Evolutionary conservation across 1,140 invertebrate species (phyloP).

Genomic region (Brachionus asplanchnoidis): DNA sequence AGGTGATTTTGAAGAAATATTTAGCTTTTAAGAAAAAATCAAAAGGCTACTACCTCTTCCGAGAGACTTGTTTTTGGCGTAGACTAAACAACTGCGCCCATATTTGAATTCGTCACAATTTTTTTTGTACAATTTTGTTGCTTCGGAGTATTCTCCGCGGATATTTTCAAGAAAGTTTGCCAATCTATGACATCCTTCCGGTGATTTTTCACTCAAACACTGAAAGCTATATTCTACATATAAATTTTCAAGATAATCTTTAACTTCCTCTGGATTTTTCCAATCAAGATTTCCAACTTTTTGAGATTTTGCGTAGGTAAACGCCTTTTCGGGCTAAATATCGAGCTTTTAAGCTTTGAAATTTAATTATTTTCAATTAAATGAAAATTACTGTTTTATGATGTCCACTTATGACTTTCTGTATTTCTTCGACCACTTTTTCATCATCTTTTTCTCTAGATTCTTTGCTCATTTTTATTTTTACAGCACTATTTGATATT

Average conservation of each 20-base stretch:
- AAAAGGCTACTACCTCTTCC: not conserved
- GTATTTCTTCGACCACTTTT: slow-evolving; percentile 1
- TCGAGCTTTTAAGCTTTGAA: not conserved
- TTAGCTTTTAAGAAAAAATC: not conserved
- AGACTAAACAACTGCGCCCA: slow-evolving; percentile 11
- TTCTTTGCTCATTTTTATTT: slow-evolving; percentile 4
- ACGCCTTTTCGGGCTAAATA: not conserved
- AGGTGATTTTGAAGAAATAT: not conserved
- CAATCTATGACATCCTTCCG: slow-evolving; percentile 38
- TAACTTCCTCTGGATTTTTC: slow-evolving; percentile 38
- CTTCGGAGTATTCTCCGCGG: not conserved
- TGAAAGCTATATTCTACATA: slow-evolving; percentile 38
- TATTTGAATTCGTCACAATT: slow-evolving; percentile 40
- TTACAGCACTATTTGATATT: not conserved
- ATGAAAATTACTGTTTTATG: not conserved
- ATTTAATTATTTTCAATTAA: not conserved
- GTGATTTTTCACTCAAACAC: slow-evolving; percentile 31
- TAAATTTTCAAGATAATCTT: slow-evolving; percentile 42
- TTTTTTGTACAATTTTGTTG: slow-evolving; percentile 37
- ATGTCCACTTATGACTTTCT: not conserved
- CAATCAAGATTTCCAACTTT: slow-evolving; percentile 15
- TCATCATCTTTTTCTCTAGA: not conserved
- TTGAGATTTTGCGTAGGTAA: not conserved
- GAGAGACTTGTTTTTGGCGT: not conserved
- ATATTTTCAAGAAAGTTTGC: slow-evolving; percentile 41